A percentile compares a stretch with the other conserved stretches of the same genome.
Evolutionary conservation across 2,888 invertebrate genomes (phyloP).

Genomic region (Anthophora plumipes): DNA sequence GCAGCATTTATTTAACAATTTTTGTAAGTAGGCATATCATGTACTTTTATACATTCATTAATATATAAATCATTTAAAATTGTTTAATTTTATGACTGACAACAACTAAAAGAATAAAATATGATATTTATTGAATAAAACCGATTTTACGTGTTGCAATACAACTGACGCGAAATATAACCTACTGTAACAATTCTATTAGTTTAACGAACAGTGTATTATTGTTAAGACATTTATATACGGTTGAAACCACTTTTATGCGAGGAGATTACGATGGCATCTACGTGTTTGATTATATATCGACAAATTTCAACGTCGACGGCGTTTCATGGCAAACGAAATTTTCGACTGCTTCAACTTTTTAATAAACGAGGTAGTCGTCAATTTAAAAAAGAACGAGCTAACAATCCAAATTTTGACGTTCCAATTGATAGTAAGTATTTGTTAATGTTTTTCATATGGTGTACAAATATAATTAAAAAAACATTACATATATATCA

Average conservation of each 20-base stretch:
- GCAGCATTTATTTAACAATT: not conserved
- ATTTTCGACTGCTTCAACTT: slow-evolving; percentile 92
- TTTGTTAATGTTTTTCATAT: not conserved
- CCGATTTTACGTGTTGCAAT: not conserved
- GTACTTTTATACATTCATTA: not conserved
- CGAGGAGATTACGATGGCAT: slow-evolving; percentile 33
- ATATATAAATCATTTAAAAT: not conserved
- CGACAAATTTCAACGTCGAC: slow-evolving; percentile 86
- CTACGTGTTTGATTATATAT: slow-evolving; percentile 73
- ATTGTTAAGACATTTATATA: not conserved
- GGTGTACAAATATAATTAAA: not conserved
- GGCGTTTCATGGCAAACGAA: slow-evolving; percentile 89
- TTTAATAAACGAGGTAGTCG: slow-evolving; percentile 91
- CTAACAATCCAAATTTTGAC: slow-evolving; percentile 86
- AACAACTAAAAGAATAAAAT: not conserved
- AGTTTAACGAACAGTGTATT: not conserved
- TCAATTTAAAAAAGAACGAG: slow-evolving; percentile 88
- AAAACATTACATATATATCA: not conserved
- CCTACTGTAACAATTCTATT: not conserved
- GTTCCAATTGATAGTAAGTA: slow-evolving; percentile 88
- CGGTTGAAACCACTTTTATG: not conserved
- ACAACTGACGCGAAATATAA: not conserved
- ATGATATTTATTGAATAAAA: not conserved
- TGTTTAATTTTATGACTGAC: not conserved
- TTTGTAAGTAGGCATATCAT: not conserved